These are phyloP conservation scores for Epizoanthus scotinus DNA, from an alignment of 92 coral and sea anemone species.

Conservation along the genomic window DNA sequence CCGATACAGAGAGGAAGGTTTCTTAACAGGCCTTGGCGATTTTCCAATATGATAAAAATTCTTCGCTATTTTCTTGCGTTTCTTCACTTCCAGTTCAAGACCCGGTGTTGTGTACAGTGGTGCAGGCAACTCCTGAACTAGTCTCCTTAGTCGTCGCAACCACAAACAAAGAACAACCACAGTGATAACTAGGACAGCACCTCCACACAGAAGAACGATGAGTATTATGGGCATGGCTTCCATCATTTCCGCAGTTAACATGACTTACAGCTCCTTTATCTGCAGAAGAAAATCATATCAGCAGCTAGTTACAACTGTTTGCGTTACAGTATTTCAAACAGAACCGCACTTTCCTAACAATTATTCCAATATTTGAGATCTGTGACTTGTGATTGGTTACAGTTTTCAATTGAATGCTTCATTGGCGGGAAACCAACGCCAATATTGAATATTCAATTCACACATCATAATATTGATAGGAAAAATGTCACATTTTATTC, in stretches of 20 bases:
- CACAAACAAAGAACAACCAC: slow-evolving; percentile 1
- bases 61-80: not conserved
- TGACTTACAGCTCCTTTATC: not conserved
- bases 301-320: no score
- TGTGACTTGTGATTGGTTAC: no score
- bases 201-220: slow-evolving; percentile 1
- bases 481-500: no score
- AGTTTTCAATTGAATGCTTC: no score
- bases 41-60: slow-evolving; percentile 5
- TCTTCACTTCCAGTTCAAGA: not conserved
- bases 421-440: no score
- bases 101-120: slow-evolving; percentile 4
- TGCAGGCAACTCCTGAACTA: not conserved
- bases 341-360: no score
- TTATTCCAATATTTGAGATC: no score
- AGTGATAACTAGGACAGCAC: not conserved
- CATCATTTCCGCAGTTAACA: not conserved
- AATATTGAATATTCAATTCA: no score
- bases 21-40: not conserved
- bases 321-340: no score
- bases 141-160: slow-evolving; percentile 3
- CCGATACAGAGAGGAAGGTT: slow-evolving; percentile 9
- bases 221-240: not conserved
- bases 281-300: not conserved
- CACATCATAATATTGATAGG: no score